Evolutionary conservation across 2,797 vertebrate genomes (phyloP).

Genomic region (Phrynocephalus vlangalii): DNA sequence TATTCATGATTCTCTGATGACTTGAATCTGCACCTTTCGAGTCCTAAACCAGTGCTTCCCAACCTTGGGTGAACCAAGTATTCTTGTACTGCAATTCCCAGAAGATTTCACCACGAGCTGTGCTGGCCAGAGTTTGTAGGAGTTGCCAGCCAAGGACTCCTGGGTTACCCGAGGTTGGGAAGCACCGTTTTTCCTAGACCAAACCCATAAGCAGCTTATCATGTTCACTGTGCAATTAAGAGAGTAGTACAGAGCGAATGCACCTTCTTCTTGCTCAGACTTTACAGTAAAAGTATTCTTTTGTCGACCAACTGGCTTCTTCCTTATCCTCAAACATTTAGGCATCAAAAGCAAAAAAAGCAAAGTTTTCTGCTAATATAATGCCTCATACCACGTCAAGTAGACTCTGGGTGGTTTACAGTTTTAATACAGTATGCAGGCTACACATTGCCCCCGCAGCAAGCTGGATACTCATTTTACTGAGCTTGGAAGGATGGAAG

Average conservation of each 20-base stretch:
- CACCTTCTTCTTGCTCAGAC: neutral
- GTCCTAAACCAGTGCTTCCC: neutral
- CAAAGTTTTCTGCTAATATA: no score
- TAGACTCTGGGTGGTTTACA: no score
- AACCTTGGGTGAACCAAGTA: no score
- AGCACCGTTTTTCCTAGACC: neutral
- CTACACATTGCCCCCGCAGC: no score
- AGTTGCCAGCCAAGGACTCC: neutral
- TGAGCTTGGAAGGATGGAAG: no score
- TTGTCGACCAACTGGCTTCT: neutral
- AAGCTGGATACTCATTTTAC: no score
- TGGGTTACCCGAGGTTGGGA: neutral
- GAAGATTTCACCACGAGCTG: no score
- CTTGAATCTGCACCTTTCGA: neutral
- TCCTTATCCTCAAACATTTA: neutral
- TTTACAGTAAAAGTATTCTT: neutral
- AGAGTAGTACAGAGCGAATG: neutral
- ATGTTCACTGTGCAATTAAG: neutral
- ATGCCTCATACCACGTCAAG: no score
- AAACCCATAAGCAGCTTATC: neutral
- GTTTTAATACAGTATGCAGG: no score
- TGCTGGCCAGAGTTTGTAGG: no score
- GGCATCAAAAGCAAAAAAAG: no score
- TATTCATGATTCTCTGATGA: neutral
- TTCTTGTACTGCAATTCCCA: no score